Evolutionary conservation across 2,797 vertebrate genomes (phyloP).

Genomic region (Glyptemys insculpta): DNA sequence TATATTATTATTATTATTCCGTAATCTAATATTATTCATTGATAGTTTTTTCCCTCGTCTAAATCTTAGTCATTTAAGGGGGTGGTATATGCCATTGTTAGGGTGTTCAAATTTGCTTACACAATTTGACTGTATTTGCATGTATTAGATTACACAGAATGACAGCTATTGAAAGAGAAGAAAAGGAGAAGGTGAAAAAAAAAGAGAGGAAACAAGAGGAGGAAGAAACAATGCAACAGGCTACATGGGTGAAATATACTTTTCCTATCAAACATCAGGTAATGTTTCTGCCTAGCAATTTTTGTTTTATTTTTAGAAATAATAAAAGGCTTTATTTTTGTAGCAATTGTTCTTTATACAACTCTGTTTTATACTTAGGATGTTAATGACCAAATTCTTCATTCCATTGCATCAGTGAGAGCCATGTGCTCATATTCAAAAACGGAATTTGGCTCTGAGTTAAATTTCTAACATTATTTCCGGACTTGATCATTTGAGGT

Average conservation of each 20-base stretch:
- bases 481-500: not conserved
- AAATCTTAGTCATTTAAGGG: not conserved
- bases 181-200: conserved; percentile 98
- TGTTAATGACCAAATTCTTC: not conserved
- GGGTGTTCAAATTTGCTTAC: not conserved
- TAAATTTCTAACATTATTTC: not conserved
- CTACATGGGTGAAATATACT: conserved; percentile 98
- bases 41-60: not conserved
- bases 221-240: conserved; percentile 97
- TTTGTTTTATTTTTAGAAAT: not conserved
- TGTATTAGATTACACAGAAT: conserved; percentile 92
- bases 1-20: not conserved
- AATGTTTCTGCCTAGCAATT: not conserved
- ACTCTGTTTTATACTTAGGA: not conserved
- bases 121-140: not conserved
- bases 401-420: not conserved
- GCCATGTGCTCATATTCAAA: not conserved
- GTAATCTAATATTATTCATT: not conserved
- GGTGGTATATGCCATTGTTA: not conserved
- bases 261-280: conserved; percentile 99
- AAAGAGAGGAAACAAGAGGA: conserved; percentile 97
- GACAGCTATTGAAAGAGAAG: conserved; percentile 97
- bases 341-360: not conserved
- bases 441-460: not conserved
- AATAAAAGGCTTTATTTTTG: not conserved